Conservation (phyloP, 2,888 invertebrate species). For the Drosophila lutescens region DNA sequence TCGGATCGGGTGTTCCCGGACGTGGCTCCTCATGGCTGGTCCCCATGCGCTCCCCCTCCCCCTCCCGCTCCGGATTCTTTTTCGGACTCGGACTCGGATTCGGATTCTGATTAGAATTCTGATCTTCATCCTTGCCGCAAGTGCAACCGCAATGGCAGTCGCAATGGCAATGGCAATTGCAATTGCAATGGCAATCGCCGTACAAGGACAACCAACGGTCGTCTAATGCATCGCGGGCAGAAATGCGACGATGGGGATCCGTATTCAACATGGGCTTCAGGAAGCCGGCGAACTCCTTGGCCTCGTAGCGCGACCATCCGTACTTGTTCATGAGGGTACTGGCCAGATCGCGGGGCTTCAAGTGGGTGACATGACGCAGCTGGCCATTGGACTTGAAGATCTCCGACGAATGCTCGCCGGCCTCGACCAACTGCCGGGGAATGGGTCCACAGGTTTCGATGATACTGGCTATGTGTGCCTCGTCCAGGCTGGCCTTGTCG, state of each 20-base stretch:
- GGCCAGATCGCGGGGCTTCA: conserved; percentile 96
- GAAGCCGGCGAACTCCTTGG: conserved; percentile 96
- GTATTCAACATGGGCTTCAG: conserved; percentile 97
- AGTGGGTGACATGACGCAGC: conserved; percentile 94
- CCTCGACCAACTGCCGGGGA: conserved; percentile 94
- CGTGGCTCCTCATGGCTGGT: neutral
- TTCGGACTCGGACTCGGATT: too few relatives aligned
- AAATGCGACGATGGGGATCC: conserved; percentile 95
- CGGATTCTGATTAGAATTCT: too few relatives aligned
- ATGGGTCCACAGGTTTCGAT: conserved; percentile 98
- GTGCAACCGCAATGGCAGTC: neutral
- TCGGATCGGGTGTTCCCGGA: conserved; percentile 7
- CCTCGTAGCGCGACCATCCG: conserved; percentile 94
- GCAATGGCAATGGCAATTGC: too few relatives aligned
- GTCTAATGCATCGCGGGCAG: conserved; percentile 95
- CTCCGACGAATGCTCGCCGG: conserved; percentile 95
- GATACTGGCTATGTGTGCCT: conserved; percentile 99
- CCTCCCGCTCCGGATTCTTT: neutral
- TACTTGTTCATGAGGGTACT: conserved; percentile 97
- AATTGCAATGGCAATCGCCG: neutral
- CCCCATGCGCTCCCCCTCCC: neutral
- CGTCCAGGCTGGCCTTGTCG: conserved; percentile 96
- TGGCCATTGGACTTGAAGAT: conserved; percentile 97
- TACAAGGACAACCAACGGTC: conserved; percentile 92
- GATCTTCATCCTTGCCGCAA: neutral